These are phyloP conservation scores for Hypomecis punctinalis DNA, from an alignment of 2,888 invertebrate species.

Conservation along the genomic window DNA sequence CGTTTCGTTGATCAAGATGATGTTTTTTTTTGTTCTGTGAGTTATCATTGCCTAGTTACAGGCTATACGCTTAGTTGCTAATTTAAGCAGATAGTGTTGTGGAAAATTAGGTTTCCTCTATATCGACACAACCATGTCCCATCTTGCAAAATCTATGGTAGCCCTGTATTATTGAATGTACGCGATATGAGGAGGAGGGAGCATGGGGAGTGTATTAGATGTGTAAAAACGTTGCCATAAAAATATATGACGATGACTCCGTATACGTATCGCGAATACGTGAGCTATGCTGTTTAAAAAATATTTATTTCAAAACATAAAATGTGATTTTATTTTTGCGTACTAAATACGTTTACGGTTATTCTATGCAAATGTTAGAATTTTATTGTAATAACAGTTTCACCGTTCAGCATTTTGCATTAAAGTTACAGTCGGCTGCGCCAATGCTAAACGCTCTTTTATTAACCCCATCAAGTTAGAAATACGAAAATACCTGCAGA, in stretches of 20 bases:
- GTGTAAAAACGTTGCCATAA: constrained; percentile 12
- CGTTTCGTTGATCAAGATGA: too few relatives aligned
- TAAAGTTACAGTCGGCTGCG: neutral
- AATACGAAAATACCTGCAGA: constrained; percentile 22
- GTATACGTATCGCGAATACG: neutral
- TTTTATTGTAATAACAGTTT: neutral
- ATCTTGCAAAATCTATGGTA: too few relatives aligned
- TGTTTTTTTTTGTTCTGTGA: too few relatives aligned
- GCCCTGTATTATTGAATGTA: constrained; percentile 24
- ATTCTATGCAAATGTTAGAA: constrained; percentile 4
- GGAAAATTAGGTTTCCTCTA: too few relatives aligned
- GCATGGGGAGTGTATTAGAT: constrained; percentile 6
- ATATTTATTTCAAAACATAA: neutral
- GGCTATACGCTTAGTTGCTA: too few relatives aligned
- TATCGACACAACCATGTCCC: too few relatives aligned
- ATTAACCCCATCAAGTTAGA: constrained; percentile 10
- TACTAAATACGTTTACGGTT: neutral
- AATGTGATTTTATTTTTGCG: neutral
- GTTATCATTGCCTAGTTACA: too few relatives aligned
- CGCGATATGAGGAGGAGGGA: constrained; percentile 11
- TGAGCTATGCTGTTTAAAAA: neutral
- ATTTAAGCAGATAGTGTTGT: too few relatives aligned
- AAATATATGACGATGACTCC: constrained; percentile 16
- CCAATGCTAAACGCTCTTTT: neutral
- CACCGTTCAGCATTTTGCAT: neutral